A percentile compares a stretch with the other conserved stretches of the same genome.
phyloP scores from a whole-genome alignment of 2,888 invertebrate genomes.

The Melanostoma scalare region DNA sequence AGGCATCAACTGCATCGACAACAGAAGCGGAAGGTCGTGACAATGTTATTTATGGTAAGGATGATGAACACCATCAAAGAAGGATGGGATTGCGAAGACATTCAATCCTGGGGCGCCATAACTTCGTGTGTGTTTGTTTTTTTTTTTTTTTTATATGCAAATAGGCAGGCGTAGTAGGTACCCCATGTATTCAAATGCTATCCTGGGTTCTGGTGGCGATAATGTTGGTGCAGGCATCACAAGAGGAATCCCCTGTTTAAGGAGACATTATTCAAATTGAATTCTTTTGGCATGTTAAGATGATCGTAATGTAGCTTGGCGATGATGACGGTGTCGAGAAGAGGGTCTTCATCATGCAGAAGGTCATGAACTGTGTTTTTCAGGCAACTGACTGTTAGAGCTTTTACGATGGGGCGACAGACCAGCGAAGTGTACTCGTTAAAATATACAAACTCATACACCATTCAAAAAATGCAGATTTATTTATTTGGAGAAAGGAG shows the following conservation, averaged over 20 bases:
- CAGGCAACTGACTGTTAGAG: slow-evolving; percentile 16
- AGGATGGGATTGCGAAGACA: slow-evolving; percentile 2
- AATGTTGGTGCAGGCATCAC: slow-evolving; percentile 13
- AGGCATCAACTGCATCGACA: slow-evolving; percentile 47
- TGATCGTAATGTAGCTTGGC: slow-evolving; percentile 53
- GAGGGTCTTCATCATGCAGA: slow-evolving; percentile 27
- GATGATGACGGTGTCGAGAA: slow-evolving; percentile 33
- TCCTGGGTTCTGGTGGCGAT: slow-evolving; percentile 32
- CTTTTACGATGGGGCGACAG: slow-evolving; percentile 4
- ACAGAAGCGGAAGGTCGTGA: slow-evolving; percentile 39
- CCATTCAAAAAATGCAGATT: slow-evolving; percentile 20
- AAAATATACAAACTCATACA: slow-evolving; percentile 3
- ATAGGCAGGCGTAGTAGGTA: slow-evolving; percentile 41
- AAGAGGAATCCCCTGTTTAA: slow-evolving; percentile 42
- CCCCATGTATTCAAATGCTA: slow-evolving; percentile 21
- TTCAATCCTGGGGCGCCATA: slow-evolving; percentile 13
- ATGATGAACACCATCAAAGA: slow-evolving; percentile 52
- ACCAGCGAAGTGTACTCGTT: not conserved
- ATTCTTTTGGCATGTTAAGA: slow-evolving; percentile 67
- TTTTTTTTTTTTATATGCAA: slow-evolving; percentile 59
- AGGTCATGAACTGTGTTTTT: slow-evolving; percentile 52
- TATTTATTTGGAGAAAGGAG: not conserved
- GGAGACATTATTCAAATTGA: slow-evolving; percentile 67
- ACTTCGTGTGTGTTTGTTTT: slow-evolving; percentile 23
- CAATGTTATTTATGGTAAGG: slow-evolving; percentile 22